These are phyloP conservation scores for Daubentonia madagascariensis DNA, from an alignment of 2,113 vertebrate genomes.

Conservation along the genomic window DNA sequence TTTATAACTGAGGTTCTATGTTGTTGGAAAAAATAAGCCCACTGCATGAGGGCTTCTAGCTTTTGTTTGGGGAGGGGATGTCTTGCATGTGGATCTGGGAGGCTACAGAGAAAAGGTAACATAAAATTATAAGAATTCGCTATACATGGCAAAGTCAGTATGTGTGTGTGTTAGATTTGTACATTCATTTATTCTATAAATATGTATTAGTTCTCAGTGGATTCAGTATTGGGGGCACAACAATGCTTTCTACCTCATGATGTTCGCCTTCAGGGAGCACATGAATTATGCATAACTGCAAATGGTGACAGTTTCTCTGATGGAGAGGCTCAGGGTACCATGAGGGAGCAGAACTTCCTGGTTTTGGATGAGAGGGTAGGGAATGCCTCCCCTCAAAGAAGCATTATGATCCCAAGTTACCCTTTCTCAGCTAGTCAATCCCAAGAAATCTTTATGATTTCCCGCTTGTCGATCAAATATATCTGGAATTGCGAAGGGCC, in stretches of 20 bases:
- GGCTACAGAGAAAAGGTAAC: no score
- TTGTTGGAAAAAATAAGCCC: no score
- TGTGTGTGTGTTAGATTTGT: not conserved
- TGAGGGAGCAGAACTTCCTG: not conserved
- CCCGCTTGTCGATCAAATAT: not conserved
- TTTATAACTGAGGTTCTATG: no score
- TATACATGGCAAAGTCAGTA: not conserved
- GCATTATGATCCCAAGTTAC: not conserved
- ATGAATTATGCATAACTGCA: not conserved
- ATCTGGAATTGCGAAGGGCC: not conserved
- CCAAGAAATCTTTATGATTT: conserved; percentile 14
- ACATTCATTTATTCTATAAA: not conserved
- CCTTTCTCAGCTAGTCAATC: not conserved
- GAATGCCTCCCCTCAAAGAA: not conserved
- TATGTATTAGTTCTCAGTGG: not conserved
- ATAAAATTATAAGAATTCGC: not conserved
- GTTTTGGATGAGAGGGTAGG: not conserved
- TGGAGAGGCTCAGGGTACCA: no score
- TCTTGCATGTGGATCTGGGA: no score
- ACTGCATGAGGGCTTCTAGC: no score
- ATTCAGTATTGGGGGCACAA: not conserved
- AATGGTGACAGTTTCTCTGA: not conserved
- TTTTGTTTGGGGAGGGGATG: no score
- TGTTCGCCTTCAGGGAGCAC: not conserved
- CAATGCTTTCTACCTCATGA: not conserved